Evolutionary conservation across 2,888 invertebrate species (phyloP).

Genomic region (Rhagonycha lutea): DNA sequence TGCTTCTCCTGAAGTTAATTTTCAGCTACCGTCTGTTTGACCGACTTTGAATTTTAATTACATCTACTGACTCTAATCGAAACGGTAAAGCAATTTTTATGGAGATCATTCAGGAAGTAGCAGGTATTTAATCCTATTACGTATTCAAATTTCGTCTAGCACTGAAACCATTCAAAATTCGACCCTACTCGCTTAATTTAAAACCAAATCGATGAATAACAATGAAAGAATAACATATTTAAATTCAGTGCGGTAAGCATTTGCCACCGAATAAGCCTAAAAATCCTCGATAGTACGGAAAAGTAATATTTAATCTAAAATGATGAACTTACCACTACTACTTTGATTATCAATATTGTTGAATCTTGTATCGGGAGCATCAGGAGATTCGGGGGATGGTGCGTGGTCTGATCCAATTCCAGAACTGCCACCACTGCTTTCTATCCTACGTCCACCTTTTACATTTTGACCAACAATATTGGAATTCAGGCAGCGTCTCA

Average conservation of each 20-base stretch:
- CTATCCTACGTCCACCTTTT: slow-evolving; percentile 43
- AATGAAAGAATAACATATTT: neutral
- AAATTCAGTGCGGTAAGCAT: neutral
- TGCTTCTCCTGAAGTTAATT: neutral
- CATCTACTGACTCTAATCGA: neutral
- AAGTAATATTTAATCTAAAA: neutral
- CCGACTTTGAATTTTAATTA: neutral
- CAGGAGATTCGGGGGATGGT: slow-evolving; percentile 72
- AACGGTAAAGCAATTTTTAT: neutral
- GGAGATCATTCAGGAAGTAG: neutral
- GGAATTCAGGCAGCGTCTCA: slow-evolving; percentile 70
- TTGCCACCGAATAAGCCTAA: neutral
- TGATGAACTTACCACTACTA: slow-evolving; percentile 39
- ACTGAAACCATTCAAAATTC: neutral
- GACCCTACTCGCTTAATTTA: neutral
- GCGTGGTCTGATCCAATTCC: slow-evolving; percentile 90
- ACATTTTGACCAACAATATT: slow-evolving; percentile 65
- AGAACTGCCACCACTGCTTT: slow-evolving; percentile 73
- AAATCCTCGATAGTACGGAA: neutral
- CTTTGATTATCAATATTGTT: slow-evolving; percentile 40
- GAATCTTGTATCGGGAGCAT: slow-evolving; percentile 52
- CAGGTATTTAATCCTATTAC: neutral
- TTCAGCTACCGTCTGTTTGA: neutral
- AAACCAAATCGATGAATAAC: neutral
- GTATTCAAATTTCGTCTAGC: neutral